Base-by-base conservation (phyloP, 92 coral and sea anemone species). In the Epizoanthus stellaris region DNA sequence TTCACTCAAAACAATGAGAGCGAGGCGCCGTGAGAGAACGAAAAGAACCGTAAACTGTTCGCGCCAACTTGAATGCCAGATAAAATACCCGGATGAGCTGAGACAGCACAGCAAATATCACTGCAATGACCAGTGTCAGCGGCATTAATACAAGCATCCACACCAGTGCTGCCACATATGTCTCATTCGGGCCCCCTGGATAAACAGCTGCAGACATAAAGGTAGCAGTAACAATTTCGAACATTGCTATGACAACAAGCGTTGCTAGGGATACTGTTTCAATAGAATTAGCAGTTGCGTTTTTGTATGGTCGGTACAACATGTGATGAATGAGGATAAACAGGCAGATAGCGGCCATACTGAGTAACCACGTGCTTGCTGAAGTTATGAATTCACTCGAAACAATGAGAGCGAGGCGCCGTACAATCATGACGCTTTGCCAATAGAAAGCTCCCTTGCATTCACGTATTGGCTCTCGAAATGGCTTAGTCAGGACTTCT, bases 141-240 rank as follows among this genome's bases (percentile, higher is more conserved):
- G 89, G 89, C 59, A 86, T 36, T n/a, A 77, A 25, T 67, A 77
- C 34, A 64, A 86, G 21, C 1, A 86, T 76, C 89, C 89, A 86
- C 45, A 7, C 54, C 21, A 86, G 49, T 11, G 57, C 54, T 10
- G 30, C 20, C 21, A 86, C 68, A 67, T 86, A 86, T 36, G 76
- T 60, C 61, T 53, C 36, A 69, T 76, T 86, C 16, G 85, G 89
- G 5, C 89, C 89, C 85, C 77, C n/a, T 67, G 63, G 19, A n/a
- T 49, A 67, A 6, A 86, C 85, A 7, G 76, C 85, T 19, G 89
- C 76, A 14, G 89, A 47, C 11, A 86, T 58, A 38, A 86, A 86
- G 72, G 89, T 86, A 15, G 89, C 89, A 10, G 67, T 86, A 16
- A 86, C 89, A 43, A 86, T 80, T 77, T 80, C 80, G 61, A 86